Conservation (phyloP, 1,140 invertebrate species). For the Solenopsis fugax region DNA sequence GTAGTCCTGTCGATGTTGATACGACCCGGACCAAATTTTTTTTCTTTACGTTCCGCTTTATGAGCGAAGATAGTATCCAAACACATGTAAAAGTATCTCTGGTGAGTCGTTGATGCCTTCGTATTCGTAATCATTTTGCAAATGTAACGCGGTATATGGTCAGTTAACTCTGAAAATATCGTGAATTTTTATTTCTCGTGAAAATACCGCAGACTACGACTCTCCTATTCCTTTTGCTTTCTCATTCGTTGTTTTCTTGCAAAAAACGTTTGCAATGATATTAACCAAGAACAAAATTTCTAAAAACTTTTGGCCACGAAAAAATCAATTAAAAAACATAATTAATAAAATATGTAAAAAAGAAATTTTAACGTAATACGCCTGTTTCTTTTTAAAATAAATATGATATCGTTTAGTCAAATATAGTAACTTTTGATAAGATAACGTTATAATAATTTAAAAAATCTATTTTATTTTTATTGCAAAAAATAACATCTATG, state of each 20-base stretch:
- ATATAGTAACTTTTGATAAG: not conserved
- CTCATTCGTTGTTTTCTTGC: not conserved
- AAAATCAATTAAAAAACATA: not conserved
- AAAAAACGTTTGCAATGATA: not conserved
- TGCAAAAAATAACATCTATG: not conserved
- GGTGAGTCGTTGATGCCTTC: not conserved
- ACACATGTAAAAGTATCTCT: not conserved
- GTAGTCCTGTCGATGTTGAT: constrained; percentile 13
- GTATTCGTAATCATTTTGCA: constrained; percentile 25
- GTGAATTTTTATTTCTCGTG: constrained; percentile 34
- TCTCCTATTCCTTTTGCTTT: not conserved
- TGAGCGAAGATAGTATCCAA: constrained; percentile 19
- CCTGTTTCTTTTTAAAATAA: not conserved
- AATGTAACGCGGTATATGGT: constrained; percentile 2
- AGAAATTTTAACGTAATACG: not conserved
- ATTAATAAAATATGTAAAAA: not conserved
- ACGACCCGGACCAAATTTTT: constrained; percentile 35
- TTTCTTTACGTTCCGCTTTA: constrained; percentile 27
- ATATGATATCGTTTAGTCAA: not conserved
- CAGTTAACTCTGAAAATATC: not conserved
- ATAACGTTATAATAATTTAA: not conserved
- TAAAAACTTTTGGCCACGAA: not conserved
- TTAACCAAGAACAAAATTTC: not conserved
- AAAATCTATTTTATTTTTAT: not conserved
- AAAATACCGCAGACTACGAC: not conserved